Evolutionary conservation across 2,113 vertebrate species (phyloP), one percentile per base, ranked within the genome.

Genomic region (Oryzias javanicus): DNA sequence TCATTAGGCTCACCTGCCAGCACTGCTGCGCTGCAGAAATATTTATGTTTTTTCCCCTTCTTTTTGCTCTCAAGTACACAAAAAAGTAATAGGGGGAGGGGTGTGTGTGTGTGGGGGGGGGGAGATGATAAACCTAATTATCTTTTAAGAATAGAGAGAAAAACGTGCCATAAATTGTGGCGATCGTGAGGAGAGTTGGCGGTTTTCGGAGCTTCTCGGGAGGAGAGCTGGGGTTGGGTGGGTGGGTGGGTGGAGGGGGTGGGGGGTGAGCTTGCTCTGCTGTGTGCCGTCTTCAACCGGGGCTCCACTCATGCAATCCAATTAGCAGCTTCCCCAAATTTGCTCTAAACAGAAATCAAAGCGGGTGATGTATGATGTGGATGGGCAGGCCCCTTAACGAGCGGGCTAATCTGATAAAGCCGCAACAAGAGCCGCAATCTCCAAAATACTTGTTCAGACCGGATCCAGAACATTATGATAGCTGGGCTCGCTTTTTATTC

Each of bases 1-100:
- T 90, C 89, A 91, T 91, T 91, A 89, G 86, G 86, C 84, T 90
- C 88, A 90, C 84, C 90, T 91, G 90, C 86, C 88, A 89, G 79
- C 67, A 60, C 79, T 76, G 85, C 82, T 76, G 84, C 68, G 85
- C 83, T 61, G 83, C 72, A 81, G 81, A 90, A 89, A 91, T 90
- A 89, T 90, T 90, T 90, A 88, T 88, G 84, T 87, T 88, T 88
- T 84, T 79, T 75, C 81, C 67, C 74, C 68, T 60, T 84, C 83
- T 81, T 79, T 88, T 81, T n/a, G 68, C 79, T 87, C 79, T 79
- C 81, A 85, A 83, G 84, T 89, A 89, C 83, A 84, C 83, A 86
- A 82, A 81, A 72, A 66, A 54, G 65, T 7, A 25, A 42, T 35
- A 55, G 61, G 74, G 57, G 80, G 77, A 72, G 49, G 65, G 81